Conservation (phyloP, 2,888 invertebrate genomes). For the Noctua pronuba region DNA sequence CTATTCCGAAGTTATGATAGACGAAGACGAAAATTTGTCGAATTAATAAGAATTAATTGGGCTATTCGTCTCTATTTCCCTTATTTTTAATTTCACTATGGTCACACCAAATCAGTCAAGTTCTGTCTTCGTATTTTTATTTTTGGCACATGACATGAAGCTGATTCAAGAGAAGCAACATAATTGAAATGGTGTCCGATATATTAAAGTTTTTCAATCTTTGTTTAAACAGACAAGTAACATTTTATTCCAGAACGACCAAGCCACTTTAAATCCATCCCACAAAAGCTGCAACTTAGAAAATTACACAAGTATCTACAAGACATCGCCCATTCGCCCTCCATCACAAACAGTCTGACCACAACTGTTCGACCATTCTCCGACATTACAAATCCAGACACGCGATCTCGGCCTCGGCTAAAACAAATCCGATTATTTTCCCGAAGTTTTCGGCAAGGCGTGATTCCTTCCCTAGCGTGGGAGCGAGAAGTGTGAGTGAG, state of each 20-base stretch:
- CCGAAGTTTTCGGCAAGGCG: slow-evolving; percentile 64
- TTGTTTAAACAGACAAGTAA: background rate
- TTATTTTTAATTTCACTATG: background rate
- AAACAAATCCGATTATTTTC: slow-evolving; percentile 67
- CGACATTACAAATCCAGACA: slow-evolving; percentile 61
- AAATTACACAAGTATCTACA: slow-evolving; percentile 22
- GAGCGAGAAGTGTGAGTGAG: slow-evolving; percentile 66
- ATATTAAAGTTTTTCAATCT: background rate
- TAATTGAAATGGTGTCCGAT: background rate
- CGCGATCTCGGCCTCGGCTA: slow-evolving; percentile 60
- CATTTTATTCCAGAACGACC: background rate
- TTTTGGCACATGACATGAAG: background rate
- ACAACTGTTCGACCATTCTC: slow-evolving; percentile 34
- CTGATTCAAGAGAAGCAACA: background rate
- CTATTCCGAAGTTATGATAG: background rate
- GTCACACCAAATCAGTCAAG: background rate
- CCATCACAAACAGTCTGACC: slow-evolving; percentile 30
- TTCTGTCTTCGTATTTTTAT: background rate
- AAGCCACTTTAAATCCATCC: background rate
- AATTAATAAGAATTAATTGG: background rate
- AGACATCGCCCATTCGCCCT: slow-evolving; percentile 15
- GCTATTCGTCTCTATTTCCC: background rate
- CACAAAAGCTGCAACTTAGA: background rate
- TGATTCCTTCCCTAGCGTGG: slow-evolving; percentile 59
- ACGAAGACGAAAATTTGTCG: background rate